These are phyloP conservation scores for Craniophora ligustri DNA, from an alignment of 2,888 invertebrate genomes.

Conservation along the genomic window DNA sequence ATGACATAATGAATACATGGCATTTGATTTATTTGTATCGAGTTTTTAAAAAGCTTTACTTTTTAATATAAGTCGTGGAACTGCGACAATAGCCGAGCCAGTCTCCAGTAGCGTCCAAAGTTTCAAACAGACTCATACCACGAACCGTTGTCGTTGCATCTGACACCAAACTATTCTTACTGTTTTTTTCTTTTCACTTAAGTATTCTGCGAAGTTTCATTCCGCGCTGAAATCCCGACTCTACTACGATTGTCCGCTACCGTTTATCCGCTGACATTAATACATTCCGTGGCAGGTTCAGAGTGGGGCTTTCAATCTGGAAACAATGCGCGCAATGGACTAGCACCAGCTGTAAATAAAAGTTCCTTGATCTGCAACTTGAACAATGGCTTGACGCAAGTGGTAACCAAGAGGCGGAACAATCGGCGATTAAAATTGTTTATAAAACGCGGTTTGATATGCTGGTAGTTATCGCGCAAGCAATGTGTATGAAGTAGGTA, in stretches of 20 bases:
- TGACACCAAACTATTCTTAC: slow-evolving; percentile 81
- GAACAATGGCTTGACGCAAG: slow-evolving; percentile 80
- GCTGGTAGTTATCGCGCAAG: slow-evolving; percentile 68
- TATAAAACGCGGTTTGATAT: slow-evolving; percentile 78
- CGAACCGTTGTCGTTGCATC: slow-evolving; percentile 80
- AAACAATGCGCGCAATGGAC: slow-evolving; percentile 73
- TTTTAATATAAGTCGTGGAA: slow-evolving; percentile 54
- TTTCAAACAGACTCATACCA: slow-evolving; percentile 75
- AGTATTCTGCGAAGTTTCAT: slow-evolving; percentile 79
- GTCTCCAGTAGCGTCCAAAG: slow-evolving; percentile 64
- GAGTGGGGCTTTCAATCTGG: slow-evolving; percentile 62
- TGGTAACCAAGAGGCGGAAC: slow-evolving; percentile 76
- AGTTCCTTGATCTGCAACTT: slow-evolving; percentile 59
- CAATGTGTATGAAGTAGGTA: slow-evolving; percentile 49
- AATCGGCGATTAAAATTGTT: slow-evolving; percentile 85
- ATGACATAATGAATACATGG: slow-evolving; percentile 27
- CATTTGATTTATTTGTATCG: slow-evolving; percentile 29
- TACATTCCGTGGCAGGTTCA: slow-evolving; percentile 69
- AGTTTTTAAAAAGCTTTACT: slow-evolving; percentile 25
- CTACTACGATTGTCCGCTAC: slow-evolving; percentile 62
- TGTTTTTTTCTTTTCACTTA: slow-evolving; percentile 75
- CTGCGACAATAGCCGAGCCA: slow-evolving; percentile 55
- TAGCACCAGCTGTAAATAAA: slow-evolving; percentile 58
- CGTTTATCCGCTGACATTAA: slow-evolving; percentile 71
- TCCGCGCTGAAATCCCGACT: slow-evolving; percentile 69